phyloP scores from a whole-genome alignment of 30 jellyfish, hydroid and myxozoan species.

The Chrysaora quinquecirrha region DNA sequence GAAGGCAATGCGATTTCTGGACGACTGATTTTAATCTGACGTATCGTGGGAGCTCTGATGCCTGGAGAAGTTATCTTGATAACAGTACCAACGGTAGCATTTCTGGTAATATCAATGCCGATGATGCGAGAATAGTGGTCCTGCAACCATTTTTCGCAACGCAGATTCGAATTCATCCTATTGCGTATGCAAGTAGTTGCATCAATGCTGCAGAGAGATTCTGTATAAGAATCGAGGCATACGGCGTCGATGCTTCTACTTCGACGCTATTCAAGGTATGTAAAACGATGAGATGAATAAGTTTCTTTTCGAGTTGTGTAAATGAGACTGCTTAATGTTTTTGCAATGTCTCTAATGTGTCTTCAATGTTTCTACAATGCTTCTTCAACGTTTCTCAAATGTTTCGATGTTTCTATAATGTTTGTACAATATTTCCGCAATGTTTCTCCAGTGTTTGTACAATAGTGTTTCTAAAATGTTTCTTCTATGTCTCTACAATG shows the following conservation, averaged over 20 bases:
- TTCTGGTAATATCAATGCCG: conserved; percentile 11
- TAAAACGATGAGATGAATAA: neutral
- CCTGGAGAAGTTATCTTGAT: conserved; percentile 27
- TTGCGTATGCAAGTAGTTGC: conserved; percentile 23
- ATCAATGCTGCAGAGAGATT: conserved; percentile 7
- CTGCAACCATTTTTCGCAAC: conserved; percentile 2
- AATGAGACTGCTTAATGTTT: neutral
- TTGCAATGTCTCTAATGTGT: neutral
- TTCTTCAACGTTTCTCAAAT: too few relatives aligned
- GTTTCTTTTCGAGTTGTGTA: neutral
- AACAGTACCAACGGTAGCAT: neutral
- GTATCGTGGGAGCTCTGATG: neutral
- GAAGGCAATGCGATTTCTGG: conserved; percentile 59
- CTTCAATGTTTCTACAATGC: too few relatives aligned
- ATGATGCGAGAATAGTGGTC: neutral
- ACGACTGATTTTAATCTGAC: conserved; percentile 22
- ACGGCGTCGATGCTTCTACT: conserved; percentile 1
- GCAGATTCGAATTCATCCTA: conserved; percentile 61
- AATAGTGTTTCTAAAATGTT: too few relatives aligned
- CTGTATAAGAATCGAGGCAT: conserved; percentile 11
- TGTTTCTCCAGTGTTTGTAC: too few relatives aligned
- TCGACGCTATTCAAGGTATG: neutral
- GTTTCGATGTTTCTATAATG: too few relatives aligned
- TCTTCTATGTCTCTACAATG: too few relatives aligned
- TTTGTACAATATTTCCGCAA: too few relatives aligned